Evolutionary conservation across 2,113 vertebrate species (phyloP).

Genomic region (Anguilla japonica): DNA sequence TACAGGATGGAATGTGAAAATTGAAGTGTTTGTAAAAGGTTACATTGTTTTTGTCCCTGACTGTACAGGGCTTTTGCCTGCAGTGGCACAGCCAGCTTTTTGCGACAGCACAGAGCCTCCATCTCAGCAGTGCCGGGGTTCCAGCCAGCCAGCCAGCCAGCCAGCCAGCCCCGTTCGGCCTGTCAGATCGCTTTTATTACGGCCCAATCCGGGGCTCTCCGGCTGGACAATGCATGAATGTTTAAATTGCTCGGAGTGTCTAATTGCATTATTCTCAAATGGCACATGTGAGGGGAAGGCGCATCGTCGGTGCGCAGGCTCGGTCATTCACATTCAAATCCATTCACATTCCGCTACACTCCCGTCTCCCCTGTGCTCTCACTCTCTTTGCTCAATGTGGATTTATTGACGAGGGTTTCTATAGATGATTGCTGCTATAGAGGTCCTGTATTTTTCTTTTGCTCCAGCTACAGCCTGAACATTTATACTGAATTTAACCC

Average conservation of each 20-base stretch:
- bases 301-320: slow-evolving; percentile 60
- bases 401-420: background rate
- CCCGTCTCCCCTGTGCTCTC: slow-evolving; percentile 29
- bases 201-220: slow-evolving; percentile 65
- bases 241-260: slow-evolving; percentile 81
- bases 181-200: slow-evolving; percentile 81
- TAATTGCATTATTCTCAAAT: slow-evolving; percentile 79
- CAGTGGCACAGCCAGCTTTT: slow-evolving; percentile 42
- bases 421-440: background rate
- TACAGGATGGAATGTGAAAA: background rate
- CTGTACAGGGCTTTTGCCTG: background rate
- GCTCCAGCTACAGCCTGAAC: background rate
- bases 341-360: slow-evolving; percentile 61
- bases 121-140: slow-evolving; percentile 40
- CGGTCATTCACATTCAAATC: slow-evolving; percentile 62
- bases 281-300: slow-evolving; percentile 68
- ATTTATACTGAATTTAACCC: background rate
- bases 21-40: background rate
- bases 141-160: slow-evolving; percentile 49
- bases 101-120: slow-evolving; percentile 46
- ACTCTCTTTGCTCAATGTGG: background rate
- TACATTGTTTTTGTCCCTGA: background rate
- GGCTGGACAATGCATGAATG: slow-evolving; percentile 81
- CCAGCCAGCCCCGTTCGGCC: slow-evolving; percentile 59
- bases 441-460: background rate